Conservation (phyloP, 2,888 invertebrate genomes). For the Trachelus stipa region DNA sequence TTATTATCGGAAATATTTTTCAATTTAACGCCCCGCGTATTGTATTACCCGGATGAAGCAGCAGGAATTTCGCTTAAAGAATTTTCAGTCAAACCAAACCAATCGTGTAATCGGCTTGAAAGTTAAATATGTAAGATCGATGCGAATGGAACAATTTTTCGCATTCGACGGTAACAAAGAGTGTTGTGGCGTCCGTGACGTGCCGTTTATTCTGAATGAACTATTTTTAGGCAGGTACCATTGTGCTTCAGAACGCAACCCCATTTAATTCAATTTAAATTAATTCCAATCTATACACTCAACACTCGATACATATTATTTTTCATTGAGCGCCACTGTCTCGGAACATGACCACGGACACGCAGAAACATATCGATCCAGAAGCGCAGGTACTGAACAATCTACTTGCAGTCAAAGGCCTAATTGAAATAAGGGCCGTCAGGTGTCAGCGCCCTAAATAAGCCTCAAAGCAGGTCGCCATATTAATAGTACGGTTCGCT, state of each 20-base stretch:
- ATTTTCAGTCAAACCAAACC: neutral
- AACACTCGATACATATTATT: neutral
- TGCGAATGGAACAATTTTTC: neutral
- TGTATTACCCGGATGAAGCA: neutral
- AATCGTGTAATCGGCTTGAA: neutral
- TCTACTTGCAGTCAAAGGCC: neutral
- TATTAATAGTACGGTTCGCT: neutral
- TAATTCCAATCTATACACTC: neutral
- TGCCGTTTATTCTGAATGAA: neutral
- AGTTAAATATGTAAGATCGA: neutral
- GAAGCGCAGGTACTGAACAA: neutral
- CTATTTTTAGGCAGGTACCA: neutral
- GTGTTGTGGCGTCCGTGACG: neutral
- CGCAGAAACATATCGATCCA: neutral
- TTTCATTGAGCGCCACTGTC: neutral
- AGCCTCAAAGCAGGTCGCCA: neutral
- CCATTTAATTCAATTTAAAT: neutral
- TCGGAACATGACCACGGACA: neutral
- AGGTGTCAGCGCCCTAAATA: neutral
- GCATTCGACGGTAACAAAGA: neutral
- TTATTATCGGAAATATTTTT: neutral
- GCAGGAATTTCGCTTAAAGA: neutral
- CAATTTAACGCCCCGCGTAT: neutral
- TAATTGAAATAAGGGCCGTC: neutral
- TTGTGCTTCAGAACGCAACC: neutral